A percentile compares a stretch with the other conserved stretches of the same genome.
Evolutionary conservation across 2,888 invertebrate genomes (phyloP).

Genomic region (Pyrrhia umbra): DNA sequence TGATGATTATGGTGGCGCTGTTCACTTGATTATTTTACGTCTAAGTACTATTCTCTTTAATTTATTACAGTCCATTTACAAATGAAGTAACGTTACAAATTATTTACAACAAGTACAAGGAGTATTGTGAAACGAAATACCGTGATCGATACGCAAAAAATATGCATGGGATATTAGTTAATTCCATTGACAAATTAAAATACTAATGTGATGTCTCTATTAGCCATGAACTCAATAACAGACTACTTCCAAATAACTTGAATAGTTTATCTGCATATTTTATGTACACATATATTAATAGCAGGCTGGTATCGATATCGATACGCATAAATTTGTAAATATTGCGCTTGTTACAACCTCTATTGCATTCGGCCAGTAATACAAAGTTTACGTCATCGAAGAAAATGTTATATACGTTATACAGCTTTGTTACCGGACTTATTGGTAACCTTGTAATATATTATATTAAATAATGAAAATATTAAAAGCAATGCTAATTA

Average conservation of each 20-base stretch:
- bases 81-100: no score
- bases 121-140: no score
- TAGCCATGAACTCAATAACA: slow-evolving; percentile 26
- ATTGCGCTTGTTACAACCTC: slow-evolving; percentile 43
- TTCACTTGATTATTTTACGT: no score
- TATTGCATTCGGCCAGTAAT: slow-evolving; percentile 48
- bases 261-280: slow-evolving; percentile 23
- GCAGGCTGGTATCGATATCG: slow-evolving; percentile 41
- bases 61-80: no score
- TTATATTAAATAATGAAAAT: slow-evolving; percentile 40
- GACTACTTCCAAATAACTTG: slow-evolving; percentile 5
- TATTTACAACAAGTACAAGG: no score
- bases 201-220: neutral
- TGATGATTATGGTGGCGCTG: no score
- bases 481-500: slow-evolving; percentile 26
- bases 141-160: no score
- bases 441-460: slow-evolving; percentile 55
- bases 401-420: slow-evolving; percentile 36
- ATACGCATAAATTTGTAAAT: slow-evolving; percentile 40
- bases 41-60: no score
- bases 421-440: slow-evolving; percentile 43
- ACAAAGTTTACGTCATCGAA: slow-evolving; percentile 55
- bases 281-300: neutral
- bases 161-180: no score
- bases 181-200: neutral